A percentile compares a stretch with the other conserved stretches of the same genome.
Conservation (phyloP, 2,113 vertebrate species). For the Esox niger region DNA sequence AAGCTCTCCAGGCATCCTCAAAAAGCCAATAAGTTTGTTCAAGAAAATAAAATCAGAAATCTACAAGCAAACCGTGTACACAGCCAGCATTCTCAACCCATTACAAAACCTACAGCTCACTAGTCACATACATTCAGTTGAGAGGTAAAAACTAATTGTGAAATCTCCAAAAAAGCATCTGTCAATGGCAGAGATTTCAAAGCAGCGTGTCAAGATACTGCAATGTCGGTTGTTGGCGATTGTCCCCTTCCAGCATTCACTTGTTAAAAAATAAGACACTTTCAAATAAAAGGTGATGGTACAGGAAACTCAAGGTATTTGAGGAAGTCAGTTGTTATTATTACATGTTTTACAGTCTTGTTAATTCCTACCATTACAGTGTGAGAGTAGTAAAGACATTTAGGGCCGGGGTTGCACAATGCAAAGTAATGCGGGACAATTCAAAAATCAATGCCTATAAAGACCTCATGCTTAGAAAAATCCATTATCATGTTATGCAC, state of each 20-base stretch:
- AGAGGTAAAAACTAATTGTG: background rate
- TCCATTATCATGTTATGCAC: too few relatives aligned
- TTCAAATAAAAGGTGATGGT: background rate
- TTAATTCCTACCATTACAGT: too few relatives aligned
- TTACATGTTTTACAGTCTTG: too few relatives aligned
- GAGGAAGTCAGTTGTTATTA: background rate
- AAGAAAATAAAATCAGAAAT: conserved; percentile 59
- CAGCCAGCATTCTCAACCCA: conserved; percentile 5
- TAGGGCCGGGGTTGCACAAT: too few relatives aligned
- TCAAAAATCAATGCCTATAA: too few relatives aligned
- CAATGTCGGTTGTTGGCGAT: background rate
- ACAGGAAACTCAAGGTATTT: background rate
- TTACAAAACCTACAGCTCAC: conserved; percentile 25
- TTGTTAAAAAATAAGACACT: too few relatives aligned
- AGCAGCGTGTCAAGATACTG: background rate
- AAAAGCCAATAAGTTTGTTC: conserved; percentile 28
- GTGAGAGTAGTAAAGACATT: too few relatives aligned
- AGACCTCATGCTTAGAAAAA: too few relatives aligned
- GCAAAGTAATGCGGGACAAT: too few relatives aligned
- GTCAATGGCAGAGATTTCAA: background rate
- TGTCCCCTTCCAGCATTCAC: background rate
- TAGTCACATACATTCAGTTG: conserved; percentile 39
- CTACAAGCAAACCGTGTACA: conserved; percentile 61
- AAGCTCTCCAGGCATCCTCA: conserved; percentile 51
- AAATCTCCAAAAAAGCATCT: background rate